A percentile compares a stretch with the other conserved stretches of the same genome.
phyloP scores from a whole-genome alignment of 2,113 vertebrate genomes.

The Aptenodytes patagonicus region DNA sequence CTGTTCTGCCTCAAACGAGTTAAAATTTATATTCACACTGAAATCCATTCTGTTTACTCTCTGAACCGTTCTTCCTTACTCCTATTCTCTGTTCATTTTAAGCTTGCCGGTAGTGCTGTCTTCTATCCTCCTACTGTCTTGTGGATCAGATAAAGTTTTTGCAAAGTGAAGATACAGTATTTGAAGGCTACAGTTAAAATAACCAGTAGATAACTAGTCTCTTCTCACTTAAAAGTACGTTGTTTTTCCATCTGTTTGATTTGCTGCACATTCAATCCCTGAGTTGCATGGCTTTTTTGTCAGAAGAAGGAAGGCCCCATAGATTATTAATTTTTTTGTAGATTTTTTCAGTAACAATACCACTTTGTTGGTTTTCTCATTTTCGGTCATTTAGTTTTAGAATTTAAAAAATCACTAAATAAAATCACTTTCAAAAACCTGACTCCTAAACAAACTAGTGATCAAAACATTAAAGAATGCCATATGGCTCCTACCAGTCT shows the following conservation, averaged over 20 bases:
- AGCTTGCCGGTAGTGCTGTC: not conserved
- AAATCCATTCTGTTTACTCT: not conserved
- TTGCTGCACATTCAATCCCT: not conserved
- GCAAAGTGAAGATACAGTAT: not conserved
- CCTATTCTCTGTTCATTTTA: not conserved
- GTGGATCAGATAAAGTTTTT: not conserved
- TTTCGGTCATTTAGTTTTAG: constrained; percentile 13
- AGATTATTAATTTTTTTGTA: not conserved
- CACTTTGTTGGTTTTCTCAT: not conserved
- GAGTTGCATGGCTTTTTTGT: not conserved
- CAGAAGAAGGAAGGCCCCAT: not conserved
- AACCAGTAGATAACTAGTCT: not conserved
- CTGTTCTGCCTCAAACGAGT: not conserved
- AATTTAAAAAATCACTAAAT: not conserved
- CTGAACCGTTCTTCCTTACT: not conserved
- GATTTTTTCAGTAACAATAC: not conserved
- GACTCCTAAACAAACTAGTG: constrained; percentile 13
- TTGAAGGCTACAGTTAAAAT: not conserved
- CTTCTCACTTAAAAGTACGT: not conserved
- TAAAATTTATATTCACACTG: not conserved
- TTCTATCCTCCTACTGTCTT: not conserved
- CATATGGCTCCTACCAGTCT: constrained; percentile 39
- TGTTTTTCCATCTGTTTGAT: not conserved
- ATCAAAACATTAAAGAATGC: constrained; percentile 57
- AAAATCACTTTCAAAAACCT: not conserved